Conservation (phyloP, 2,113 vertebrate species). For the Aviceda subcristata region DNA sequence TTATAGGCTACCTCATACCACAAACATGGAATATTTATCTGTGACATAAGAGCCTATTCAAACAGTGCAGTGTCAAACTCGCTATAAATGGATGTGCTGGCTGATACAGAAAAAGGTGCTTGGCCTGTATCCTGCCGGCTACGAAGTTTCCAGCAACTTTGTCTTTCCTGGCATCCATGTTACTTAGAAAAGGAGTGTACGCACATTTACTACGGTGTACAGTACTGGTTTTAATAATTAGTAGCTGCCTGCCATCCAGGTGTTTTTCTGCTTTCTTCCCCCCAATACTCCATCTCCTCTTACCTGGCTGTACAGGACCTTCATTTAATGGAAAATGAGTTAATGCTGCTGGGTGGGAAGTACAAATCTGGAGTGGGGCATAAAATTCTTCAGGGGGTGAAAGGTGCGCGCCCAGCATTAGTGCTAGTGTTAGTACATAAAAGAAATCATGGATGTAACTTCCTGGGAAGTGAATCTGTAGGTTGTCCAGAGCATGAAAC, state of each 20-base stretch:
- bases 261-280: not conserved
- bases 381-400: not conserved
- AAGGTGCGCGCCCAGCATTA: not conserved
- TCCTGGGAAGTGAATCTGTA: not conserved
- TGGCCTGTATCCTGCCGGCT: not conserved
- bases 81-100: not conserved
- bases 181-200: not conserved
- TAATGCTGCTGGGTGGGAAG: not conserved
- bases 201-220: not conserved
- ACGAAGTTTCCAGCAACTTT: not conserved
- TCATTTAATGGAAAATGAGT: not conserved
- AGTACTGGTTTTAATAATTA: not conserved
- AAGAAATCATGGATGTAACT: not conserved
- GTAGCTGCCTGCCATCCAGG: not conserved
- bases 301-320: not conserved
- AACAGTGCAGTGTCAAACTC: conserved; percentile 17
- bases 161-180: not conserved
- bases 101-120: not conserved
- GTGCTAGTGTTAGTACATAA: not conserved
- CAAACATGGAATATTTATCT: conserved; percentile 57
- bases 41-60: conserved; percentile 21
- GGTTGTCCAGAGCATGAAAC: not conserved
- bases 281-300: fast-evolving
- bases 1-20: conserved; percentile 24
- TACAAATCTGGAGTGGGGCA: not conserved